These are phyloP conservation scores for Nomada fucata DNA, from an alignment of 2,888 invertebrate species.

Conservation along the genomic window DNA sequence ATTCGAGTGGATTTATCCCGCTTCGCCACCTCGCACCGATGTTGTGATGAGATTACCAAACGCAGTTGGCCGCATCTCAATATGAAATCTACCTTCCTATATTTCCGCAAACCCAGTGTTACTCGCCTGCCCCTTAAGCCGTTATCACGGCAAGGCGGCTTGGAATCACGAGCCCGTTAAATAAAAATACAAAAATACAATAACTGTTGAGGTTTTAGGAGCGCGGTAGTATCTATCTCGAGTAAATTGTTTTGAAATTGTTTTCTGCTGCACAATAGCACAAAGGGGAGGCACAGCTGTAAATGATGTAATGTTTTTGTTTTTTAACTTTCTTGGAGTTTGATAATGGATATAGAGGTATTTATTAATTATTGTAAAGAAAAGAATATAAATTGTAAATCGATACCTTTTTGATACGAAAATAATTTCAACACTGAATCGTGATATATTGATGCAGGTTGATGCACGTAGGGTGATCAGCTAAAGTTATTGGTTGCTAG, in stretches of 20 bases:
- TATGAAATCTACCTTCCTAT: conserved; percentile 79
- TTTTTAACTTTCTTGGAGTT: background rate
- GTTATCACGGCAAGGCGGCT: conserved; percentile 46
- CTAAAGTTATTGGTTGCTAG: too few species aligned
- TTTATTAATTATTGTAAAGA: too few species aligned
- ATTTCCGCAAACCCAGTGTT: conserved; percentile 70
- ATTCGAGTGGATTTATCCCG: conserved; percentile 78
- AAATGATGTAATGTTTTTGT: background rate
- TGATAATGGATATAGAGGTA: too few species aligned
- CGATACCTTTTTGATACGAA: too few species aligned
- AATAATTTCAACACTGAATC: too few species aligned
- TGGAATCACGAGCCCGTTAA: conserved; percentile 38
- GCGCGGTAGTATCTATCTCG: background rate
- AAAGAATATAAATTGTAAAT: too few species aligned
- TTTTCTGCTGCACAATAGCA: background rate
- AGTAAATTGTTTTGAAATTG: background rate
- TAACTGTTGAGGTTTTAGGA: background rate
- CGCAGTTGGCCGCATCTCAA: conserved; percentile 88
- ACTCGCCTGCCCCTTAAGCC: conserved; percentile 65
- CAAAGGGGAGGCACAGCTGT: background rate
- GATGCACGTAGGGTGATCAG: too few species aligned
- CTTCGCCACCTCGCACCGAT: conserved; percentile 83
- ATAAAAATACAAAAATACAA: conserved; percentile 8
- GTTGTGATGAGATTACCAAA: conserved; percentile 90
- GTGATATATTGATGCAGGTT: too few species aligned